Base-by-base conservation (phyloP, 92 coral and sea anemone genomes). In the Blastomussa wellsi region DNA sequence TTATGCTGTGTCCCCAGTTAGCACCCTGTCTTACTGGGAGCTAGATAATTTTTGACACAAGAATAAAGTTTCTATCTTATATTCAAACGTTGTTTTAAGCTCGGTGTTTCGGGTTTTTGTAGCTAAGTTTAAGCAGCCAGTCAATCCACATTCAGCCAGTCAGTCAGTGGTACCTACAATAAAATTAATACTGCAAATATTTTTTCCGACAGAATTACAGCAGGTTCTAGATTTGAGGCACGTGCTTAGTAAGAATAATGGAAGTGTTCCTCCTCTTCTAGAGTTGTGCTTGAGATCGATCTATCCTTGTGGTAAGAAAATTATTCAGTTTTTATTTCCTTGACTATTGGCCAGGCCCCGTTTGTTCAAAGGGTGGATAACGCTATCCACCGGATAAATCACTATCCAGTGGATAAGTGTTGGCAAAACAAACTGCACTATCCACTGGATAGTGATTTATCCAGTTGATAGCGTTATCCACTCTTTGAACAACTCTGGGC, bases 261-360 rank as follows among this genome's bases (percentile, higher is more conserved):
- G 51, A 36, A 37, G 37, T 38, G 48, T 88, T 38, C 79, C 66
- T 11, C 65, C 90, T 2, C 59, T 88, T n/a, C 80, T 82, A 15
- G 90, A 82, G 48, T 19, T 88, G 32, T 88, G 82, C 39, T 36
- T 88, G 35, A 76, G 88, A 77, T 44, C 78, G 28, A 64, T 72
- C 0, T 26, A 52, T 29, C 37, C 69, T 20, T n/a, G 49, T 16
- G 90, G 90, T 88, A 42, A 76, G 83, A 29, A 11, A 2, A 19
- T 33, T 10, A 17, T 33, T 14, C 48, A 13, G 48, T 33, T 24
- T 19, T 57, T 59, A 20, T 35, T 38, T n/a, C n/a, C n/a, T n/a
- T n/a, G n/a, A n/a, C n/a, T n/a, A n/a, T n/a, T n/a, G n/a, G n/a
- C n/a, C n/a, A n/a, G n/a, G n/a, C n/a, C n/a, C n/a, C n/a, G n/a